Evolutionary conservation across 2,888 invertebrate species (phyloP), one percentile per base, ranked within the genome.

Genomic region (Coleophora deauratella): DNA sequence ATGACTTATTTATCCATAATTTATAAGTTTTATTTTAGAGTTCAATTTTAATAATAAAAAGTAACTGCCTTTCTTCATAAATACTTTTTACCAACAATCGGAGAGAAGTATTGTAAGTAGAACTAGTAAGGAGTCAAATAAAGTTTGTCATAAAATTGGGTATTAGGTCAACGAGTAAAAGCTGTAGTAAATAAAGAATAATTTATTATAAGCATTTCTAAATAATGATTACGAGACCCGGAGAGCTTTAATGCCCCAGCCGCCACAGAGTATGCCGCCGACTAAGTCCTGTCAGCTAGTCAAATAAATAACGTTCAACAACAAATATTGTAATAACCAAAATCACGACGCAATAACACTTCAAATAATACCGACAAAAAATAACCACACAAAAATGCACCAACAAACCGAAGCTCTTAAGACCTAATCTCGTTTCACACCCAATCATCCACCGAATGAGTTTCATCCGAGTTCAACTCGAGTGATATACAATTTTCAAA

Each of bases 271-370:
- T 72, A 69, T 66, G 64, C 64, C 62, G 68, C 71, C 67, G 66
- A 50, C 59, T 53, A 62, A 67, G 51, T 59, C 50, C 62, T 60
- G 69, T 66, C 72, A 71, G 66, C 70, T 71, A 72, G 61, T 70
- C 70, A 72, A 72, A 80, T 81, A 80, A 81, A 79, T 78, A 74
- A 77, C 61, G 49, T 67, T 61, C 66, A 71, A 77, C 74, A 78
- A 78, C 81, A 80, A 81, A 81, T 81, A 80, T 81, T 79, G 76
- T 80, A 80, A 79, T 79, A 80, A 76, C 69, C 53, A 49, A 60
- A 56, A 64, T 61, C 57, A 59, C 50, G 51, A 59, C 48, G 47
- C 48, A 49, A 51, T 55, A 21, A 21, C 31, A 54, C 55, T 45
- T 54, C 51, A 53, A 61, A 59, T 55, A 50, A 61, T 58, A 50